phyloP scores from a whole-genome alignment of 2,113 vertebrate genomes.

The Empidonax alnorum region DNA sequence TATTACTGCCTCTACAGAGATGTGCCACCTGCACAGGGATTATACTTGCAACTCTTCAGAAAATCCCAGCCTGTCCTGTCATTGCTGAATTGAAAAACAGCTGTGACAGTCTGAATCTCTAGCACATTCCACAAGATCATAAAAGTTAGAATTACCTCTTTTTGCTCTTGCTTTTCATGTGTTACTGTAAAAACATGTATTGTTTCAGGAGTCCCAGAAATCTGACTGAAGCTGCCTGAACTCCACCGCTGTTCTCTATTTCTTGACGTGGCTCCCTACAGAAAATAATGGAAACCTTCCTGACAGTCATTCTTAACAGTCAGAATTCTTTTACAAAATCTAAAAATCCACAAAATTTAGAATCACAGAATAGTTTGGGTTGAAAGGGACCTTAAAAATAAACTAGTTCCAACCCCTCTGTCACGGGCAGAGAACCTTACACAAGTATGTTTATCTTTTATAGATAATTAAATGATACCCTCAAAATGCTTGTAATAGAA shows the following conservation, averaged over 20 bases:
- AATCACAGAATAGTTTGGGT: not conserved
- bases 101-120: not conserved
- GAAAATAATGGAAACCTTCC: not conserved
- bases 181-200: not conserved
- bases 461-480: not conserved
- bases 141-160: not conserved
- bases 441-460: not conserved
- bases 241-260: not conserved
- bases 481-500: not conserved
- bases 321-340: not conserved
- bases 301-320: not conserved
- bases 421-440: not conserved
- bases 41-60: not conserved
- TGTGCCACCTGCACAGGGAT: not conserved
- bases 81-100: not conserved
- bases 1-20: not conserved
- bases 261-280: conserved; percentile 4
- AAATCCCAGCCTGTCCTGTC: not conserved
- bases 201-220: conserved; percentile 20
- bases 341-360: not conserved
- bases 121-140: not conserved
- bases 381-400: not conserved
- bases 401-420: not conserved
- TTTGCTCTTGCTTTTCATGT: not conserved
- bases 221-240: not conserved